These are phyloP conservation scores for Tragelaphus imberbis DNA, from an alignment of 2,113 vertebrate species.

Conservation along the genomic window DNA sequence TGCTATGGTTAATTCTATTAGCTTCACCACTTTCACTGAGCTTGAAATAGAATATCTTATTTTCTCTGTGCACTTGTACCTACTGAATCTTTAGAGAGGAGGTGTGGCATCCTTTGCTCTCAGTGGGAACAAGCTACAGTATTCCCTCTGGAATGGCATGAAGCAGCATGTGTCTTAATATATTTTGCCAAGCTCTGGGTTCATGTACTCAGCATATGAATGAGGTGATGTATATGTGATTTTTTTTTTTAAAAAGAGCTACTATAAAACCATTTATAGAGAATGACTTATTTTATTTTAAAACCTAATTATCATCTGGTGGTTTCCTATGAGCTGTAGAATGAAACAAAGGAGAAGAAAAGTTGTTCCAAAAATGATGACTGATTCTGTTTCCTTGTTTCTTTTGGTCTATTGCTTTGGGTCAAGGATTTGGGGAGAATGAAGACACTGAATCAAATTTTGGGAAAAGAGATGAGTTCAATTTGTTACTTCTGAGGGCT, in stretches of 20 bases:
- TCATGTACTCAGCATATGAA: background rate
- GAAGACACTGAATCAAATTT: constrained; percentile 9
- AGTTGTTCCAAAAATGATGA: background rate
- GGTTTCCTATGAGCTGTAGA: background rate
- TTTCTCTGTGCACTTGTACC: constrained; percentile 15
- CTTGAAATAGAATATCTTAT: background rate
- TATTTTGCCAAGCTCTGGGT: background rate
- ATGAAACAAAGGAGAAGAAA: constrained; percentile 22
- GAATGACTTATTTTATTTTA: constrained; percentile 52
- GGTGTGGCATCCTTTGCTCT: background rate
- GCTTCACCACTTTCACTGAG: background rate
- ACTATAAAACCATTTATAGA: constrained; percentile 28
- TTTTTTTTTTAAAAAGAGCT: background rate
- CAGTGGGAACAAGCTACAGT: background rate
- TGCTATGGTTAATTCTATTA: constrained; percentile 34
- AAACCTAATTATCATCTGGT: background rate
- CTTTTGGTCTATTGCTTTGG: background rate
- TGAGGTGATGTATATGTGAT: background rate
- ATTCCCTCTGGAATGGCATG: background rate
- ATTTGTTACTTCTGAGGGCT: background rate
- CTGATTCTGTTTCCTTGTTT: constrained; percentile 29
- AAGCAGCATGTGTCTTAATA: background rate
- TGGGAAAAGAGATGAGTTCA: background rate
- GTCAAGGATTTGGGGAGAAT: background rate
- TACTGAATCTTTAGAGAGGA: background rate